Percentiles rank a stretch among this genome's conserved stretches.
Conservation (phyloP, 2,113 vertebrate species). For the Antennarius striatus region DNA sequence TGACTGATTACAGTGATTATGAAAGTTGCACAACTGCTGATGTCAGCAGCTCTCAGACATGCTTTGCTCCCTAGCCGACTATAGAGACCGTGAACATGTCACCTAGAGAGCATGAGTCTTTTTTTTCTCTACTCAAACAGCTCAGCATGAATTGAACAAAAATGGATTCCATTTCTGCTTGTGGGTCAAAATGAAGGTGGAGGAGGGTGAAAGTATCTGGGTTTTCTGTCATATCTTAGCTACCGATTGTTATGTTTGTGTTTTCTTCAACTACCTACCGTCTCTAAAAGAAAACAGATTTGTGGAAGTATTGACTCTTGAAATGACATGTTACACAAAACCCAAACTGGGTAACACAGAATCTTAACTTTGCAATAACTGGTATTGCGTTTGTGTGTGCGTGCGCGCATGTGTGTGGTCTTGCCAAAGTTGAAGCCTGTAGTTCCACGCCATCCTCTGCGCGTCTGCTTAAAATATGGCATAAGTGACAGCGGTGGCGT, state of each 20-base stretch:
- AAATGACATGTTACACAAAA: constrained; percentile 32
- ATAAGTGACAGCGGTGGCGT: constrained; percentile 31
- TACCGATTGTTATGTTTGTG: constrained; percentile 17
- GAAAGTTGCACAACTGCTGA: constrained; percentile 22
- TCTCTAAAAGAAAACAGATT: not conserved
- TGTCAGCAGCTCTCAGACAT: not conserved
- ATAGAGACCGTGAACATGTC: not conserved
- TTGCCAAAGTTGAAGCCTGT: constrained; percentile 42
- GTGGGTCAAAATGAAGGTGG: constrained; percentile 33
- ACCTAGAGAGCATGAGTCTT: not conserved
- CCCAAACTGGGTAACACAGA: constrained; percentile 67
- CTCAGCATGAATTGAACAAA: constrained; percentile 37
- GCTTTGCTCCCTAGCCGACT: constrained; percentile 20
- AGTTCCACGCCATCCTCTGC: constrained; percentile 66
- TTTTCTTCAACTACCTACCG: constrained; percentile 4
- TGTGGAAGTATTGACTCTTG: constrained; percentile 31
- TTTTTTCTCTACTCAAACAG: constrained; percentile 9
- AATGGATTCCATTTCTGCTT: constrained; percentile 47
- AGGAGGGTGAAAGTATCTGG: constrained; percentile 26
- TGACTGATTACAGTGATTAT: constrained; percentile 3
- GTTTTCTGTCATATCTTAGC: constrained; percentile 27
- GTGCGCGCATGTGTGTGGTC: constrained; percentile 7
- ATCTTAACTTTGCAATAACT: constrained; percentile 43
- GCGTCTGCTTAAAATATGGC: constrained; percentile 36
- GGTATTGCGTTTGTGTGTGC: constrained; percentile 15